These are phyloP conservation scores for Leptarthrus brevirostris DNA, from an alignment of 2,888 invertebrate genomes.

Conservation along the genomic window DNA sequence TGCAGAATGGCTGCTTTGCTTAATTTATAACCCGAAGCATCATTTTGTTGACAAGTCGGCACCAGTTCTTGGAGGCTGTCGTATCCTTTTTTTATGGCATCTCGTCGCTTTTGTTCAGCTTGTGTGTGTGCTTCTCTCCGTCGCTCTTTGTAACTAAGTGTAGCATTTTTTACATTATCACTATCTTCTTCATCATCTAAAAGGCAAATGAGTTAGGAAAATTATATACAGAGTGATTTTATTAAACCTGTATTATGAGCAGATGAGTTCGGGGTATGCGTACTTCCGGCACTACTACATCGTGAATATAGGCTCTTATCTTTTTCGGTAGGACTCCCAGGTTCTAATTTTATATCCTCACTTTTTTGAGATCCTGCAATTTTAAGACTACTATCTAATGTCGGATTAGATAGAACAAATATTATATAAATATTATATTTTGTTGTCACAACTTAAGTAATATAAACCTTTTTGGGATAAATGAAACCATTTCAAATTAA, in stretches of 20 bases:
- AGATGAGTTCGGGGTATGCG: conserved; percentile 82
- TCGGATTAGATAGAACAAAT: too few relatives aligned
- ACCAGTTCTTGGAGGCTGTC: conserved; percentile 93
- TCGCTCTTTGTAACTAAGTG: conserved; percentile 91
- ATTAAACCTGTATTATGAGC: conserved; percentile 80
- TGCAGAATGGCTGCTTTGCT: conserved; percentile 95
- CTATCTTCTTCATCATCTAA: conserved; percentile 75
- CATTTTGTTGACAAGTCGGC: conserved; percentile 93
- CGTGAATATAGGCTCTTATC: conserved; percentile 73
- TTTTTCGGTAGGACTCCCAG: conserved; percentile 71
- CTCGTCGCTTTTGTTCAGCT: conserved; percentile 95
- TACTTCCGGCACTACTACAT: conserved; percentile 81
- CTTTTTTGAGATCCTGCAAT: conserved; percentile 20
- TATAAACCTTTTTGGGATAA: too few relatives aligned
- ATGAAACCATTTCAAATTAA: too few relatives aligned
- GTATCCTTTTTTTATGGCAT: conserved; percentile 97
- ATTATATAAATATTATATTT: too few relatives aligned
- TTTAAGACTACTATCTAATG: background rate
- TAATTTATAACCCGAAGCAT: conserved; percentile 91
- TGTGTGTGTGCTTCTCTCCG: conserved; percentile 94
- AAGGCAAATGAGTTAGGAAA: conserved; percentile 50
- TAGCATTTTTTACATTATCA: conserved; percentile 70
- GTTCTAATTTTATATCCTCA: conserved; percentile 69
- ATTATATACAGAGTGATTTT: conserved; percentile 15
- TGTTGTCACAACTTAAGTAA: too few relatives aligned